These are phyloP conservation scores for Anoplopoma fimbria DNA, from an alignment of 2,113 vertebrate genomes.

Conservation along the genomic window DNA sequence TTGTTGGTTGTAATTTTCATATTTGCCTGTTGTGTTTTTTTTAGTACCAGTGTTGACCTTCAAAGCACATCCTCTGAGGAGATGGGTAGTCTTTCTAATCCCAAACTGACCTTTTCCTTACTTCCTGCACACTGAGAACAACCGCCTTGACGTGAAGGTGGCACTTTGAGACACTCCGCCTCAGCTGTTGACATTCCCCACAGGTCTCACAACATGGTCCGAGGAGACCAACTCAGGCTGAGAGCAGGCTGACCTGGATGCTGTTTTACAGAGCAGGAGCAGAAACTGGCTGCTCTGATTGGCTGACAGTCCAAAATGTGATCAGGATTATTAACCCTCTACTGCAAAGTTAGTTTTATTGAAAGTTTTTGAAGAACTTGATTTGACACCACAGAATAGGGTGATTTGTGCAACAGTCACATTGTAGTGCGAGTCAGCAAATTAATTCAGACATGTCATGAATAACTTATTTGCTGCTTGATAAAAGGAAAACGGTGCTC, in stretches of 20 bases:
- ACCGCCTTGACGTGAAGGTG: neutral
- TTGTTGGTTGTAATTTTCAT: neutral
- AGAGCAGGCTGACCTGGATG: neutral
- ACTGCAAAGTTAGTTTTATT: neutral
- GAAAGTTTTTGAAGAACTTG: neutral
- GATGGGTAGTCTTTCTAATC: slow-evolving; percentile 15
- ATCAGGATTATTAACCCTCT: neutral
- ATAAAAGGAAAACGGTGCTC: neutral
- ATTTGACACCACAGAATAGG: neutral
- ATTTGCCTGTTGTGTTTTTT: neutral
- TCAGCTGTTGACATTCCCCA: slow-evolving; percentile 30
- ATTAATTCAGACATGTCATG: too few species aligned
- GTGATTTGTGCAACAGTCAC: too few species aligned
- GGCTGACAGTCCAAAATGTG: neutral
- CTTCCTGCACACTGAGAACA: slow-evolving; percentile 10
- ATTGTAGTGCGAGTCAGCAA: too few species aligned
- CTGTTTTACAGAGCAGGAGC: neutral
- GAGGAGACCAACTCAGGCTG: neutral
- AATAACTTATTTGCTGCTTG: neutral
- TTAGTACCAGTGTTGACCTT: slow-evolving; percentile 25
- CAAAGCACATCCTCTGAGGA: slow-evolving; percentile 22
- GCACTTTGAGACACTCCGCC: slow-evolving; percentile 16
- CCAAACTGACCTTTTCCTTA: slow-evolving; percentile 34
- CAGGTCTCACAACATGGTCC: slow-evolving; percentile 1
- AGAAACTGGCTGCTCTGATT: neutral